These are phyloP conservation scores for Augochlorella aurata DNA, from an alignment of 2,888 invertebrate species.

Conservation along the genomic window DNA sequence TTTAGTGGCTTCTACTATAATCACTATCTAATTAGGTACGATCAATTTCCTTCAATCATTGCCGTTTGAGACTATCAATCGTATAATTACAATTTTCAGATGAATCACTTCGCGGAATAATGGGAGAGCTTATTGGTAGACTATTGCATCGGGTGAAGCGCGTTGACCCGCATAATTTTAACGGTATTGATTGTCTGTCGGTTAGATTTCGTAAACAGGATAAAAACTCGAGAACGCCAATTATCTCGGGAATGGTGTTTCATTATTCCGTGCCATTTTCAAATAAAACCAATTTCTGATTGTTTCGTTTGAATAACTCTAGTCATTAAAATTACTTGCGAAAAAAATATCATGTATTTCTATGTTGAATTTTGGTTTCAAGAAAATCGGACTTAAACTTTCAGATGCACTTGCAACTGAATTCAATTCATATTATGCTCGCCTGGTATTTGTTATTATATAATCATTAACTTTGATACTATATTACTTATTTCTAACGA, in stretches of 20 bases:
- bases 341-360: no score
- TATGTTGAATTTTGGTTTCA: no score
- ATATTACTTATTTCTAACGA: no score
- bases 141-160: neutral
- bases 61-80: neutral
- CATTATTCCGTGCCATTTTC: neutral
- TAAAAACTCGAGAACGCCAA: neutral
- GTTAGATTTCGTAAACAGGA: conserved; percentile 10
- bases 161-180: conserved; percentile 18
- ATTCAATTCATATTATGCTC: no score
- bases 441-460: no score
- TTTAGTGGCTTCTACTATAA: neutral
- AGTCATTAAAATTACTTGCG: neutral
- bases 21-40: conserved; percentile 7
- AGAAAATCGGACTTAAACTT: no score
- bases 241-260: neutral
- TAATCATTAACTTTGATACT: no score
- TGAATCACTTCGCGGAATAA: conserved; percentile 17
- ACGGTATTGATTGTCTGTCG: conserved; percentile 21
- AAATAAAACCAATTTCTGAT: neutral
- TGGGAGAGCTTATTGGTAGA: conserved; percentile 12
- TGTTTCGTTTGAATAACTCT: neutral
- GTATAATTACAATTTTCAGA: conserved; percentile 31
- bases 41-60: conserved; percentile 15
- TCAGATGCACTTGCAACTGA: no score